Evolutionary conservation across 2,888 invertebrate genomes (phyloP).

Genomic region (Homarus gammarus): DNA sequence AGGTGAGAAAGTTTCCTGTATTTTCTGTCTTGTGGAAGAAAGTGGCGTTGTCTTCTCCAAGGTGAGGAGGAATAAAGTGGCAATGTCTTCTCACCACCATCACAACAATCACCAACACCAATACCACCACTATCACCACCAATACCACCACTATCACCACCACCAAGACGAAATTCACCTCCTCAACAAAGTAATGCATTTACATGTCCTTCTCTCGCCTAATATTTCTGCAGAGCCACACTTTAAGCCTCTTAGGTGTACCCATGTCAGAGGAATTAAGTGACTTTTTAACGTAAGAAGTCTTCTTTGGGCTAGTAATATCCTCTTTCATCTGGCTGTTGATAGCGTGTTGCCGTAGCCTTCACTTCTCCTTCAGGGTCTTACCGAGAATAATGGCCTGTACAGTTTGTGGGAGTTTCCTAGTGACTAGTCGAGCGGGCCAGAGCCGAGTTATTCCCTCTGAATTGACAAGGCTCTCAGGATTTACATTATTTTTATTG

Average conservation of each 20-base stretch:
- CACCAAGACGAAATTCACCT: too few species aligned
- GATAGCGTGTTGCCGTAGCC: neutral
- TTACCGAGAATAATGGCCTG: neutral
- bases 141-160: too few species aligned
- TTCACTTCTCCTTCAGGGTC: neutral
- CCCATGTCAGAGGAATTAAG: neutral
- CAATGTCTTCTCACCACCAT: too few species aligned
- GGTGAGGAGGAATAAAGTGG: too few species aligned
- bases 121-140: too few species aligned
- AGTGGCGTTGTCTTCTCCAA: too few species aligned
- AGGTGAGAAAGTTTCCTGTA: too few species aligned
- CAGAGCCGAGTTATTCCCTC: neutral
- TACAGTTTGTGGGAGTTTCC: neutral
- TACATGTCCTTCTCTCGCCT: neutral
- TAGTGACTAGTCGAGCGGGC: neutral
- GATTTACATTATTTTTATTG: slow-evolving; percentile 2
- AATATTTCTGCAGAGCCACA: neutral
- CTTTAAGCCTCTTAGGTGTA: neutral
- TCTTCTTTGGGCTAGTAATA: neutral
- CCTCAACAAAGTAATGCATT: too few species aligned
- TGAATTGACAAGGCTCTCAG: slow-evolving; percentile 19
- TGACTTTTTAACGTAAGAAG: neutral
- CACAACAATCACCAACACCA: too few species aligned
- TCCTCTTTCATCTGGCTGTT: neutral
- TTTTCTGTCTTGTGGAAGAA: too few species aligned